Evolutionary conservation across 1,140 invertebrate species (phyloP), one percentile per base, ranked within the genome.

Genomic region (Mercenaria mercenaria): DNA sequence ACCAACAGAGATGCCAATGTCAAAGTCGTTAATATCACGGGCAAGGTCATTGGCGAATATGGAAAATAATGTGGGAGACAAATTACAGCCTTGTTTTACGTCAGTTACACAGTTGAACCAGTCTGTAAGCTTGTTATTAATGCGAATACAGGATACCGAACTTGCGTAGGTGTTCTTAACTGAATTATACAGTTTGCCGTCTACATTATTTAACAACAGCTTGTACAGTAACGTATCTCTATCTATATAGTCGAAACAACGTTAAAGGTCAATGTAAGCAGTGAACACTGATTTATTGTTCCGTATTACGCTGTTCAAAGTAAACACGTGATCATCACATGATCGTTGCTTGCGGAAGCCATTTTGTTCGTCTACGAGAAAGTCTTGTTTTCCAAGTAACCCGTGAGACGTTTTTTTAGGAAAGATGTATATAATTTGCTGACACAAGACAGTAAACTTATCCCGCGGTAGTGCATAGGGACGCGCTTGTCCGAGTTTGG

Each of bases 331-430:
- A 64, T 91, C 91, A 34, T 83, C 81, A 82, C 91, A 90, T 41
- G 69, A 90, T 29, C 84, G 32, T 13, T 83, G 43, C 56, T n/a
- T n/a, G 13, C 89, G 34, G 11, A 90, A 91, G 3, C 91, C 89
- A 64, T 91, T 90, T 79, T 90, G 82, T 47, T 91, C 89, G 37
- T 91, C 83, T 23, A 59, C 80, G 0, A 92, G 64, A 15, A 92
- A 41, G 61, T 69, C 64, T 88, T 83, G 3, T 74, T 43, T 47
- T 91, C 88, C n/a, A 90, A 39, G 56, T 83, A 90, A 32, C 26
- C 18, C 37, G 59, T 69, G 0, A 90, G 69, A 20, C 91, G 26
- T 56, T 88, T 91, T 43, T 91, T 91, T 0, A 88, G n/a, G 2
- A 91, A 59, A 37, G 84, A 32, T 39, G 77, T 91, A 41, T 86